phyloP scores from a whole-genome alignment of 2,113 vertebrate species.

The Pogona vitticeps region DNA sequence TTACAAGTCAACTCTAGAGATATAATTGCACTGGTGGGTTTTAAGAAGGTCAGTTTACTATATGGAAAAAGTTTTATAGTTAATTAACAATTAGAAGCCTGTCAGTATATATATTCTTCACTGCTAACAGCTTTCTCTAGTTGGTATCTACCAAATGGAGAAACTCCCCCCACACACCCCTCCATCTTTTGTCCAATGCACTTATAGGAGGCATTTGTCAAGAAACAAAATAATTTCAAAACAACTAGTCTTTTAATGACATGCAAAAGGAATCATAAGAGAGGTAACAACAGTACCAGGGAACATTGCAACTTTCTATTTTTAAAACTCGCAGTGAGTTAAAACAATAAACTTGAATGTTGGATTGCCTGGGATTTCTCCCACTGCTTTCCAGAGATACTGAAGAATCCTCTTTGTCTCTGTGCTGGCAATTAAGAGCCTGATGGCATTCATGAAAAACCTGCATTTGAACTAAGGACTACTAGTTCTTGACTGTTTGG shows the following conservation, averaged over 20 bases:
- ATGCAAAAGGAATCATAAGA: background rate
- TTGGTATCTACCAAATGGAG: no score
- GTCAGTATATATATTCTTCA: no score
- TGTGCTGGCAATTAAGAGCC: background rate
- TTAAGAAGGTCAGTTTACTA: background rate
- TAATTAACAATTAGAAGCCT: background rate
- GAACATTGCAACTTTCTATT: background rate
- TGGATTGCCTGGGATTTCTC: background rate
- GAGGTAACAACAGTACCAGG: background rate
- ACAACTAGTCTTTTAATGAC: background rate
- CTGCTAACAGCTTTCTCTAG: no score
- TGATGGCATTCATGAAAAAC: background rate
- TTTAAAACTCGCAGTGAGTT: background rate
- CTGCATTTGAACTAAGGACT: background rate
- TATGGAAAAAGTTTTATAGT: background rate
- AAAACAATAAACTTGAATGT: background rate
- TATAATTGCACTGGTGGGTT: background rate
- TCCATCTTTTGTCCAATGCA: no score
- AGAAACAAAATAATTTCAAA: background rate
- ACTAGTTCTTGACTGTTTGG: background rate
- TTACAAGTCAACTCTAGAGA: background rate
- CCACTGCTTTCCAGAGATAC: background rate
- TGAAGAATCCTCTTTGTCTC: background rate
- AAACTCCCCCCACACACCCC: no score
- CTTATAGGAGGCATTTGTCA: background rate